Base-by-base conservation (phyloP, 2,113 vertebrate genomes). In the Ictidomys tridecemlineatus region DNA sequence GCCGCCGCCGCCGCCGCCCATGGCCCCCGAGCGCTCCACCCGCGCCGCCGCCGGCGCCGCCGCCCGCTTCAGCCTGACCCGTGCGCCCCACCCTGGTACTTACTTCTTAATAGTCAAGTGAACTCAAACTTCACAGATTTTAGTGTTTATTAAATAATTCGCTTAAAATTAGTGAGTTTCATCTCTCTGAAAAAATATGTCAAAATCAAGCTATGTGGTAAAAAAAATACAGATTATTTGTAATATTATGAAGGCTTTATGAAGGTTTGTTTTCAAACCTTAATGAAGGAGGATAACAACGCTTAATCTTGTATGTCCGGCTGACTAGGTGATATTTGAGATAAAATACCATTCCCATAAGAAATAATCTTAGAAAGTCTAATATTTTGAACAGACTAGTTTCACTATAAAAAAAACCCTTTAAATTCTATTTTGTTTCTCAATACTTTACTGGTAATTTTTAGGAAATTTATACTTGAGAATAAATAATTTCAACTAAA, bases 1-100 rank as follows among this genome's bases (percentile, higher is more conserved):
- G 73, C 96, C 95, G 80, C 74, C 92, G 69, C 94, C 88, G 30
- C 42, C 96, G 67, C 96, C 87, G 63, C 91, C 77, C 80, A 56
- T 39, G 34, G 1, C 9, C 89, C n/a, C 94, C 13, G 95, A n/a
- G 45, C 77, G 77, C 80, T 95, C 96, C 98, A 97, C 96, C 77
- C 77, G 95, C 91, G 80, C 96, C 79, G 84, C 78, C 45, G 79
- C 90, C 86, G 87, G 87, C 84, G 83, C 92, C 37, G 78, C 84
- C 65, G 61, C 56, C 69, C 0, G 8, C 77, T 76, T 95, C 67
- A 8, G 53, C 88, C 74, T 9, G 83, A 51, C 48, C 93, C 56
- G 69, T 39, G 73, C 63, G n/a, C 92, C 79, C 28, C 86, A 32
- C 74, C 77, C 45, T 86, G 58, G 67, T 74, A 63, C 34, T 92